Percentiles rank a stretch among this genome's conserved stretches.
Conservation (phyloP, 1,140 invertebrate genomes). For the Prorops nasuta region DNA sequence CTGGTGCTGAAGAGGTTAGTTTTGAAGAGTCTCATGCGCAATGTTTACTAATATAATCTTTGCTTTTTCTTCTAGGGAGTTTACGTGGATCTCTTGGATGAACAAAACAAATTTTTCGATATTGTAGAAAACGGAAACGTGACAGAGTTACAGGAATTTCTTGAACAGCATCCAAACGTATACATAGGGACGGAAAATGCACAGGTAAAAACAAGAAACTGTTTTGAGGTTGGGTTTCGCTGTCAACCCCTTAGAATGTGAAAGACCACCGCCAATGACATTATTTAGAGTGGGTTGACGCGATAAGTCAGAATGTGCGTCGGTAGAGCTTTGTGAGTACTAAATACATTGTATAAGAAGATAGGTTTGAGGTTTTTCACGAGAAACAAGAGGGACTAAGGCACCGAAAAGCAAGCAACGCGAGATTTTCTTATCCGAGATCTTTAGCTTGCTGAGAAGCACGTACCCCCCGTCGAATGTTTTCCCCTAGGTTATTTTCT, state of each 20-base stretch:
- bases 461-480: slow-evolving; percentile 39
- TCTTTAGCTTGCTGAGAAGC: slow-evolving; percentile 26
- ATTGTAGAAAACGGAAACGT: slow-evolving; percentile 47
- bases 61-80: not conserved
- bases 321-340: no score
- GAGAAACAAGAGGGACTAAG: no score
- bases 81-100: not conserved
- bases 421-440: slow-evolving; percentile 29
- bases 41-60: not conserved
- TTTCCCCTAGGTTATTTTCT: no score
- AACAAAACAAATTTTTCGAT: slow-evolving; percentile 54
- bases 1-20: no score
- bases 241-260: no score
- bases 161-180: slow-evolving; percentile 44
- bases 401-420: slow-evolving; percentile 8
- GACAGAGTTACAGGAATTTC: slow-evolving; percentile 41
- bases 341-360: no score
- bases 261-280: no score
- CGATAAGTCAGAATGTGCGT: no score
- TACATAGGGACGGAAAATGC: slow-evolving; percentile 47
- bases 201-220: not conserved
- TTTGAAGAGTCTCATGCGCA: no score
- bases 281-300: no score
- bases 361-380: no score
- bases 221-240: no score